A percentile compares a stretch with the other conserved stretches of the same genome.
These are phyloP conservation scores for Drosophila guanche DNA, from an alignment of 1,140 invertebrate species.

Conservation along the genomic window DNA sequence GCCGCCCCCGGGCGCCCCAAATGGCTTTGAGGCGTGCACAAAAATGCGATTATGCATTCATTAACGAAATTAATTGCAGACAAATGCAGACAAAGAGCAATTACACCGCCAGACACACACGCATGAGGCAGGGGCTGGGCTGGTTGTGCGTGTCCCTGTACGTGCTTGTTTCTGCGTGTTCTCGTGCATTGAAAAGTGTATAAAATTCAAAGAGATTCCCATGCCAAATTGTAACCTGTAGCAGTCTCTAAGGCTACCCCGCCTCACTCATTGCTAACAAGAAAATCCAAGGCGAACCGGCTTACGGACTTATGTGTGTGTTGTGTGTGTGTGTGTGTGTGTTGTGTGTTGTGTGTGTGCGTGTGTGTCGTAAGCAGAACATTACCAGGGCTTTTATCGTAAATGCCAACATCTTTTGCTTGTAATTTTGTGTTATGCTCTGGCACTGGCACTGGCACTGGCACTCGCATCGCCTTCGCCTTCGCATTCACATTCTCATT, in stretches of 20 bases:
- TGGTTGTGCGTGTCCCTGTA: slow-evolving; percentile 45
- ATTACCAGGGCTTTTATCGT: slow-evolving; percentile 80
- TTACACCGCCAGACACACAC: slow-evolving; percentile 38
- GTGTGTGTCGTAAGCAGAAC: slow-evolving; percentile 69
- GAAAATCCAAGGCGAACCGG: slow-evolving; percentile 37
- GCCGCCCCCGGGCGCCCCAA: slow-evolving; percentile 49
- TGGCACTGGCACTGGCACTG: slow-evolving; percentile 37
- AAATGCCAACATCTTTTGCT: slow-evolving; percentile 80
- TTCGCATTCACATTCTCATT: slow-evolving; percentile 70
- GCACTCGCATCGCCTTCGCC: slow-evolving; percentile 19
- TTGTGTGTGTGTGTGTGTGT: slow-evolving; percentile 28
- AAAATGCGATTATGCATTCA: slow-evolving; percentile 81
- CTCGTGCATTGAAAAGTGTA: slow-evolving; percentile 37
- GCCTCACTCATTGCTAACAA: slow-evolving; percentile 15
- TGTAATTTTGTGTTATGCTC: slow-evolving; percentile 78
- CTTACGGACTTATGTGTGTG: slow-evolving; percentile 43
- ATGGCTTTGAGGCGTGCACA: slow-evolving; percentile 75
- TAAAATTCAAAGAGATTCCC: slow-evolving; percentile 21
- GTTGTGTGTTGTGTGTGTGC: slow-evolving; percentile 13
- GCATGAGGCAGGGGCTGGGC: slow-evolving; percentile 4
- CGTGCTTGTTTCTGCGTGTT: slow-evolving; percentile 6
- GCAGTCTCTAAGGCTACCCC: slow-evolving; percentile 16
- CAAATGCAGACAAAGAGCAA: slow-evolving; percentile 58
- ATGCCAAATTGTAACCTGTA: slow-evolving; percentile 26
- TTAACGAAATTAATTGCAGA: slow-evolving; percentile 81